Conservation (phyloP, 2,888 invertebrate species). For the Sinelater perroti region DNA sequence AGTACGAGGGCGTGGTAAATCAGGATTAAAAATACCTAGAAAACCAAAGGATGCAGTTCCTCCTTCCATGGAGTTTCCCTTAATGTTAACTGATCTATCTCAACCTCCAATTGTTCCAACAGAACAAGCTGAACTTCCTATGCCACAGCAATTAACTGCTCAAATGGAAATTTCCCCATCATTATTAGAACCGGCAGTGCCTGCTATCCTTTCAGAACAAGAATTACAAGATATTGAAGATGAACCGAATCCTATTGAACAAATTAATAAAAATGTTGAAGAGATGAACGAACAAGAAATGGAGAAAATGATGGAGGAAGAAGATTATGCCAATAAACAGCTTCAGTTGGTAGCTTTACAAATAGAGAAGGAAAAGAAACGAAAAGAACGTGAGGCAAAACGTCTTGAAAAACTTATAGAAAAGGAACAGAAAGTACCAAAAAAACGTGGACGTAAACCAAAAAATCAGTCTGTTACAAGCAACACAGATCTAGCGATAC, state of each 20-base stretch:
- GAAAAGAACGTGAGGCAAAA: slow-evolving; percentile 63
- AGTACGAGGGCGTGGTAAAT: slow-evolving; percentile 39
- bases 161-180: too few relatives aligned
- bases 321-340: slow-evolving; percentile 67
- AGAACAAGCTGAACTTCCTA: slow-evolving; percentile 3
- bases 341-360: slow-evolving; percentile 62
- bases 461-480: slow-evolving; percentile 37
- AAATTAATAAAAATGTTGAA: slow-evolving; percentile 57
- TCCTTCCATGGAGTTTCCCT: slow-evolving; percentile 15
- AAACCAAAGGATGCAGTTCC: slow-evolving; percentile 35
- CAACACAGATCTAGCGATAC: slow-evolving; percentile 2
- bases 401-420: slow-evolving; percentile 51
- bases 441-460: slow-evolving; percentile 52
- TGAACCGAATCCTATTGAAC: slow-evolving; percentile 60
- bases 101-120: slow-evolving; percentile 43
- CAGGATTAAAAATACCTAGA: slow-evolving; percentile 43
- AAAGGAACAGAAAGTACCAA: slow-evolving; percentile 60
- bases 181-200: slow-evolving; percentile 11
- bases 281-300: slow-evolving; percentile 61
- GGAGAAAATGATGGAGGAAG: slow-evolving; percentile 68
- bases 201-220: slow-evolving; percentile 22
- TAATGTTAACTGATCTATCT: slow-evolving; percentile 29
- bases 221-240: slow-evolving; percentile 40
- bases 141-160: neutral
- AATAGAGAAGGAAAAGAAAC: slow-evolving; percentile 66